Conservation (phyloP, 2,797 vertebrate genomes). For the Notoglanidium macrostoma region DNA sequence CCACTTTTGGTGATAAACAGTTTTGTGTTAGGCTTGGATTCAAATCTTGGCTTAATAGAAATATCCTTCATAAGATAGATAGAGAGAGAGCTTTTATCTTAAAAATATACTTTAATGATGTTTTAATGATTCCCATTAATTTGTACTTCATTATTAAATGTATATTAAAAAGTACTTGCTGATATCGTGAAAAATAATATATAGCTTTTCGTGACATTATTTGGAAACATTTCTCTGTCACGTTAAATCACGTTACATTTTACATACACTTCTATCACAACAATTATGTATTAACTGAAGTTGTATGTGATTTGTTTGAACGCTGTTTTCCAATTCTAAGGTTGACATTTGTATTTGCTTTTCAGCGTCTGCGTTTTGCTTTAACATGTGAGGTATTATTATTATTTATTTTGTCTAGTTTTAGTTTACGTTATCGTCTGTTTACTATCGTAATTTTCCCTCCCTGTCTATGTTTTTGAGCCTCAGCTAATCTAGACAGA, state of each 20-base stretch:
- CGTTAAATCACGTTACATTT: neutral
- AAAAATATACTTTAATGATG: neutral
- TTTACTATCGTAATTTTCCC: neutral
- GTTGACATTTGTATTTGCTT: neutral
- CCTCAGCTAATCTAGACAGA: neutral
- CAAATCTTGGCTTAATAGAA: neutral
- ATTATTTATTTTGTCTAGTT: conserved; percentile 8
- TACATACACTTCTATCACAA: neutral
- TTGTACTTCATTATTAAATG: neutral
- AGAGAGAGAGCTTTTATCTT: neutral
- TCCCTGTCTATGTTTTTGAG: neutral
- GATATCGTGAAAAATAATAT: neutral
- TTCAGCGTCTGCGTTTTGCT: neutral
- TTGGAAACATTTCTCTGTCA: neutral
- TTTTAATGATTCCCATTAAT: neutral
- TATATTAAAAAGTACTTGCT: too few species aligned
- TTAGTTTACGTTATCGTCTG: neutral
- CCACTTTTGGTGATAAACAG: too few species aligned
- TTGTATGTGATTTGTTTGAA: neutral
- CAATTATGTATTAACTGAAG: neutral
- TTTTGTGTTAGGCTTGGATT: too few species aligned
- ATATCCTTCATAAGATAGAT: neutral
- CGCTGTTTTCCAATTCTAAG: neutral
- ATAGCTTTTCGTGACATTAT: neutral
- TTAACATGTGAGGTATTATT: neutral